Evolutionary conservation across 1,140 invertebrate species (phyloP).

Genomic region (Fopius arisanus): DNA sequence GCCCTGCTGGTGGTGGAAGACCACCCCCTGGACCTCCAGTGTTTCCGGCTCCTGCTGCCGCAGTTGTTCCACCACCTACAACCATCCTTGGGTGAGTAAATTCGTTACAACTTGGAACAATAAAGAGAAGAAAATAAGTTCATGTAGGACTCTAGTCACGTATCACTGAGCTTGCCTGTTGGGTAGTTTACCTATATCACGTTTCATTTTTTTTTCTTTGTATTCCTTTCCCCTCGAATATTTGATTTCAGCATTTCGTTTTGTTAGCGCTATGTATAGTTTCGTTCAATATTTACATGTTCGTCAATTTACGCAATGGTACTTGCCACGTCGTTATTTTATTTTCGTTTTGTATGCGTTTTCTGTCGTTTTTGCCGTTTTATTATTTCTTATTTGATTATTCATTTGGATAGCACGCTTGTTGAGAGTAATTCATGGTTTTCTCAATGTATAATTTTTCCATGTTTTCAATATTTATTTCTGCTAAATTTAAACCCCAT

Average conservation of each 20-base stretch:
- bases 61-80: constrained; percentile 54
- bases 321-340: not conserved
- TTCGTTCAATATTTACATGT: not conserved
- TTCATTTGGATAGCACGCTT: constrained; percentile 1
- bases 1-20: constrained; percentile 52
- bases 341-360: constrained; percentile 23
- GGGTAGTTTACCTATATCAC: constrained; percentile 9
- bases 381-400: constrained; percentile 26
- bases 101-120: constrained; percentile 2
- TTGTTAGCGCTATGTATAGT: constrained; percentile 21
- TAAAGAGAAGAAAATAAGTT: not conserved
- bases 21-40: constrained; percentile 62
- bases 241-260: constrained; percentile 36
- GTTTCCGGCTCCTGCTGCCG: constrained; percentile 56
- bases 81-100: constrained; percentile 54
- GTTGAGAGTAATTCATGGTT: not conserved
- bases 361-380: constrained; percentile 23
- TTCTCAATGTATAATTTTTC: too few species aligned
- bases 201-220: constrained; percentile 16
- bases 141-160: not conserved
- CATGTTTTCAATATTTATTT: too few species aligned
- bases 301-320: not conserved
- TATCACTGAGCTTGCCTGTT: not conserved
- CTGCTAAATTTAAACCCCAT: too few species aligned
- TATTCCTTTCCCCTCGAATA: constrained; percentile 24